Evolutionary conservation across 23 tunicate species (phyloP).

Genomic region (Halocynthia aurantium): DNA sequence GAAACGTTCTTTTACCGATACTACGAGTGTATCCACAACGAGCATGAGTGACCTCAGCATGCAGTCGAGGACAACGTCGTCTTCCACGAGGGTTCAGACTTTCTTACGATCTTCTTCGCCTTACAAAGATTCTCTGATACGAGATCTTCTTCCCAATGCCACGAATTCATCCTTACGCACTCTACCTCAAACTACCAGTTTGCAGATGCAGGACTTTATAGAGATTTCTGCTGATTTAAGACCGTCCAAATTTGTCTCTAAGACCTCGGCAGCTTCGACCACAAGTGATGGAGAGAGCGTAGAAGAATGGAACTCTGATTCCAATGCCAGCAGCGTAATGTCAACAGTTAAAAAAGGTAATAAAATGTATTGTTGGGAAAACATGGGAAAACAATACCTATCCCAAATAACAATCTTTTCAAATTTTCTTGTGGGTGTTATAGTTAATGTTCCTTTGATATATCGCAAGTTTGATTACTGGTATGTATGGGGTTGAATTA

Average conservation of each 20-base stretch:
- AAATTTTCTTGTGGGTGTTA: background rate
- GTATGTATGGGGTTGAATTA: no score
- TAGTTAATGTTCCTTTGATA: no score
- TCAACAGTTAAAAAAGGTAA: conserved; percentile 6
- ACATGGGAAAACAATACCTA: background rate
- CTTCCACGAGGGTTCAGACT: conserved; percentile 5
- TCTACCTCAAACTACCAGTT: background rate
- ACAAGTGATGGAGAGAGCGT: conserved; percentile 10
- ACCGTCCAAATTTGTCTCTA: conserved; percentile 12
- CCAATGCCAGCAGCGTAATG: background rate
- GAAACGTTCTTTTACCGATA: background rate
- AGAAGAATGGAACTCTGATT: background rate
- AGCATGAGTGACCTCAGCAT: conserved; percentile 11
- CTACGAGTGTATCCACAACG: conserved; percentile 11
- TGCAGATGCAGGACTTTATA: background rate
- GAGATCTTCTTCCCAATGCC: background rate
- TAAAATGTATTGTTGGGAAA: no score
- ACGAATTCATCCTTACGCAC: background rate
- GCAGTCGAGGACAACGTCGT: background rate
- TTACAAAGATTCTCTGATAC: background rate
- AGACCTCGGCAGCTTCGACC: conserved; percentile 1
- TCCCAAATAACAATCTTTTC: background rate
- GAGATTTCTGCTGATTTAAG: conserved; percentile 5
- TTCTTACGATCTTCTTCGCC: conserved; percentile 14
- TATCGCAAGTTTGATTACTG: no score